phyloP scores from a whole-genome alignment of 2,797 vertebrate genomes.

The Leontopithecus rosalia region DNA sequence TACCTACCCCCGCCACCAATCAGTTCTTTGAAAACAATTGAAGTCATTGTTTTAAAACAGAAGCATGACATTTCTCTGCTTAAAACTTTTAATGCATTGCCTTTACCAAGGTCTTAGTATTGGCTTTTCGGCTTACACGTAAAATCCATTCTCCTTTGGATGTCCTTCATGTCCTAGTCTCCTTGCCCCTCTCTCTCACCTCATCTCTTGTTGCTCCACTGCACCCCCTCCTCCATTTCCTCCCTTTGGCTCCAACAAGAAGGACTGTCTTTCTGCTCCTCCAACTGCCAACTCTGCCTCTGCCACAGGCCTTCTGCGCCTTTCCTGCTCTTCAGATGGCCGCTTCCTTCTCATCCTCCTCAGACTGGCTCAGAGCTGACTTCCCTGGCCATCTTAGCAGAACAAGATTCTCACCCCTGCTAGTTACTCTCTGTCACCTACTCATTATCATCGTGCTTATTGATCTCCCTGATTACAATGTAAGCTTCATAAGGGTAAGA shows the following conservation, averaged over 20 bases:
- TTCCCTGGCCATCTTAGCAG: neutral
- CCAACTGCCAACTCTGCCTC: neutral
- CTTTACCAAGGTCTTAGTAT: neutral
- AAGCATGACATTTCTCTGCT: neutral
- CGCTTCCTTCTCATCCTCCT: neutral
- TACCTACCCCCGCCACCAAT: no score
- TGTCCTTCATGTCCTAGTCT: neutral
- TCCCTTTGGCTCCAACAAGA: neutral
- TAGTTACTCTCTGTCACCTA: neutral
- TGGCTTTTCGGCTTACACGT: neutral
- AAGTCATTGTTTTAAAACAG: slow-evolving; percentile 6
- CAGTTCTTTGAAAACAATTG: neutral
- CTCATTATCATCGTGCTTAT: neutral
- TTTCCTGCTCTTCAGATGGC: neutral
- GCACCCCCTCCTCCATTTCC: neutral
- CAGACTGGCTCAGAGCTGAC: neutral
- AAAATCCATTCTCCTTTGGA: neutral
- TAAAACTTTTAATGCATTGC: neutral
- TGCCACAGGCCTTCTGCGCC: neutral
- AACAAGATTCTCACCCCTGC: neutral
- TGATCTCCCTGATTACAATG: neutral
- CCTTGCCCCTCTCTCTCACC: neutral
- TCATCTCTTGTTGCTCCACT: neutral
- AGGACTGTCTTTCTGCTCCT: neutral
- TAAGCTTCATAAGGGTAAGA: neutral